These are phyloP conservation scores for Ophion ellenae DNA, from an alignment of 2,888 invertebrate species.

Conservation along the genomic window DNA sequence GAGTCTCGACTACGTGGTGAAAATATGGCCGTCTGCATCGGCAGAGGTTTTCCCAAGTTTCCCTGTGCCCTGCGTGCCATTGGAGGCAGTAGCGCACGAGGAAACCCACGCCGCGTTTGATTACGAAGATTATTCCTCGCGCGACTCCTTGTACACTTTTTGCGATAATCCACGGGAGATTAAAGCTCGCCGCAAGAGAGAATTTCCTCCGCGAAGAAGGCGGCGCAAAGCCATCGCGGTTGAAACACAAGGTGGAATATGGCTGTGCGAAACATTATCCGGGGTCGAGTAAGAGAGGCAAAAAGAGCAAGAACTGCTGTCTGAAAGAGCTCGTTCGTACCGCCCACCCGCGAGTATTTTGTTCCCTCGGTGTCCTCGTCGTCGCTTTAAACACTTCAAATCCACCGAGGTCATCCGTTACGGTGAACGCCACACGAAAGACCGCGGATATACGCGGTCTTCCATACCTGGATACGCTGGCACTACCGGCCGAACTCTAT, in stretches of 20 bases:
- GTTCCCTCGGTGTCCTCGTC: slow-evolving; percentile 75
- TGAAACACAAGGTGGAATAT: slow-evolving; percentile 63
- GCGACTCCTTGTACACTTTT: not conserved
- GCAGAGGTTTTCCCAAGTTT: too few relatives aligned
- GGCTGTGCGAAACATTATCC: slow-evolving; percentile 52
- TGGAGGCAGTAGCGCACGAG: too few relatives aligned
- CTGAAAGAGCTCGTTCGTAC: slow-evolving; percentile 62
- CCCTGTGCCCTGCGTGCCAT: too few relatives aligned
- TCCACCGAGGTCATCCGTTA: slow-evolving; percentile 78
- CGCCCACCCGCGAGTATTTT: slow-evolving; percentile 74
- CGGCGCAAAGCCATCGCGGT: slow-evolving; percentile 48
- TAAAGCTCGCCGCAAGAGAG: slow-evolving; percentile 14
- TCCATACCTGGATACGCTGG: not conserved
- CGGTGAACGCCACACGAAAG: slow-evolving; percentile 15
- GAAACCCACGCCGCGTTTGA: too few relatives aligned
- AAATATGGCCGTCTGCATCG: too few relatives aligned
- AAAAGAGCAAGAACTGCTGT: slow-evolving; percentile 61
- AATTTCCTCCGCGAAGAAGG: slow-evolving; percentile 26
- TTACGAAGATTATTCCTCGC: not conserved
- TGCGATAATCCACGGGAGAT: not conserved
- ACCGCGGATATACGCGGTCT: slow-evolving; percentile 10
- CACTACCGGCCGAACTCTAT: slow-evolving; percentile 25
- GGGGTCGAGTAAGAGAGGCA: slow-evolving; percentile 33
- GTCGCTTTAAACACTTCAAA: slow-evolving; percentile 75
- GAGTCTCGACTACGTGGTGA: too few relatives aligned